These are phyloP conservation scores for Phainopepla nitens DNA, from an alignment of 2,113 vertebrate species.

Conservation along the genomic window DNA sequence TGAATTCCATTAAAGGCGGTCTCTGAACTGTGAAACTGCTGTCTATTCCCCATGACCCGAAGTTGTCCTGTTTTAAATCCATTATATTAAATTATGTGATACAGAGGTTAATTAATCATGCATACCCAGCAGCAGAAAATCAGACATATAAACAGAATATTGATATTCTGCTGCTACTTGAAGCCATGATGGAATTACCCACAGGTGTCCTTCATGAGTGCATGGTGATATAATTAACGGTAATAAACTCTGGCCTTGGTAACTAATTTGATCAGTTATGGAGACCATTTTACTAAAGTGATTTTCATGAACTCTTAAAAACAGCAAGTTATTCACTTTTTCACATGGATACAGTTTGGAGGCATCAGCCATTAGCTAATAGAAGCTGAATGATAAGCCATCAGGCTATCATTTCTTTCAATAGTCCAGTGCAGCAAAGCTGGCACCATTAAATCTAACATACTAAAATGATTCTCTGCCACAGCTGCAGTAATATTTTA, in stretches of 20 bases:
- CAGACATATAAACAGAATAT: conserved; percentile 51
- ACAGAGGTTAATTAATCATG: conserved; percentile 57
- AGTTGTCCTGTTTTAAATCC: conserved; percentile 39
- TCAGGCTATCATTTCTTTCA: background rate
- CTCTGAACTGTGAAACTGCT: conserved; percentile 45
- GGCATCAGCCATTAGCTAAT: background rate
- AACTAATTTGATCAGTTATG: conserved; percentile 37
- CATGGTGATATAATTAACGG: conserved; percentile 23
- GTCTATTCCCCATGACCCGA: background rate
- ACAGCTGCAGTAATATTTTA: background rate
- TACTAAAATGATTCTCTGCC: background rate
- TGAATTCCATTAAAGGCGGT: conserved; percentile 19
- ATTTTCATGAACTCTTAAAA: conserved; percentile 19
- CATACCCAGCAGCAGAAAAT: conserved; percentile 24
- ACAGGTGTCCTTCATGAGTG: conserved; percentile 41
- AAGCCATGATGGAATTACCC: conserved; percentile 26
- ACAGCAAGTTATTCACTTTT: background rate
- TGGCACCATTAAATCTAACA: background rate
- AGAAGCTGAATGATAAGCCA: background rate
- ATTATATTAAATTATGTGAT: conserved; percentile 57
- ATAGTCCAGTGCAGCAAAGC: background rate
- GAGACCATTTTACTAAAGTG: background rate
- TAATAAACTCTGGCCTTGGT: conserved; percentile 42
- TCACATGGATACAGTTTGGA: background rate
- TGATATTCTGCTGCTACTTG: conserved; percentile 37